Base-by-base conservation (phyloP, 2,113 vertebrate genomes). In the Takifugu bimaculatus region DNA sequence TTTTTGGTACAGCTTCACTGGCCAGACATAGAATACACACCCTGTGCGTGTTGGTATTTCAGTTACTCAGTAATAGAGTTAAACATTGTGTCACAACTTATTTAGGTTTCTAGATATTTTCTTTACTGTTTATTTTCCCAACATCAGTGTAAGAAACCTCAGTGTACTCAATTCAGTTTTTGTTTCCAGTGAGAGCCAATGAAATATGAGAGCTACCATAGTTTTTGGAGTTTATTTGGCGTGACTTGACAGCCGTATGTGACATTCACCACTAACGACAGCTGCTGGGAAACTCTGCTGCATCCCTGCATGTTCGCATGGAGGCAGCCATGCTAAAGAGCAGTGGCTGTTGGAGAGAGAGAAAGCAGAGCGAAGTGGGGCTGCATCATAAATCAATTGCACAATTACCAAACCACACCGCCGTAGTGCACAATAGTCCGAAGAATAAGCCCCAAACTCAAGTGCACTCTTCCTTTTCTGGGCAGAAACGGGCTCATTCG, bases 351-450 rank as follows among this genome's bases (percentile, higher is more conserved):
- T 59, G 29, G n/a, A 75, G 80, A 73, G 80, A 73, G 47, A 57
- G 39, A 50, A 20, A 74, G 80, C 80, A 72, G 50, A 73, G 78
- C 82, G 85, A 90, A 87, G 88, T 4, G 9, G 35, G 35, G 35
- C 60, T 50, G 49, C 45, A 77, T 83, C 88, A 84, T 90, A 92
- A 91, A 89, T 91, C 90, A 92, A 88, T 85, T 83, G 75, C 85
- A 71, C 79, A 80, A 69, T 65, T 55, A 60, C 39, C 70, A 69
- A 80, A 57, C 68, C 71, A 54, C 55, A 57, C 61, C 53, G 3
- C 56, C 60, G 44, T 57, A 79, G 74, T 65, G 61, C 15, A 53
- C 50, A 68, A 72, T 68, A 45, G 65, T 77, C 77, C 68, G 65
- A 79, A 86, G 89, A 91, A 89, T 88, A 85, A 83, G 78, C 64